Evolutionary conservation across 2,797 vertebrate species (phyloP), one percentile per base, ranked within the genome.

Genomic region (Sylvilagus floridanus): DNA sequence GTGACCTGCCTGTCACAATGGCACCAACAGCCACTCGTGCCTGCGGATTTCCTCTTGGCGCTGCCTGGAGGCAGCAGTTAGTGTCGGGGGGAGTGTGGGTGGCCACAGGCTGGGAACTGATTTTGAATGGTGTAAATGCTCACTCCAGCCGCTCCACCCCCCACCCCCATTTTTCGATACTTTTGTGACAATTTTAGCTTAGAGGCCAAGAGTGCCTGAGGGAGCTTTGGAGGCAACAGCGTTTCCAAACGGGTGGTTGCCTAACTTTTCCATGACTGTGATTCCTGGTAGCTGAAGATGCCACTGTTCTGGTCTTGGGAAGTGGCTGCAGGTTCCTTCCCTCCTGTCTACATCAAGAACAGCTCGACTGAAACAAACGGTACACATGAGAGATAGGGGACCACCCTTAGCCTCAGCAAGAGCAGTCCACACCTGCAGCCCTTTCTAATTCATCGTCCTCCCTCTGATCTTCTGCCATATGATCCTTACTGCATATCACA

Each of bases 41-140:
- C 94, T 96, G 95, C 96, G 96, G 97, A 92, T 96, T 98, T 97
- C 97, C 96, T 97, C 95, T 95, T 35, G 95, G 93, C 85, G 94
- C 91, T 93, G 88, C 90, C 76, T 92, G 94, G 86, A 95, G 96
- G 96, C 96, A 98, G 84, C 97, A 82, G 97, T 88, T 97, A 95
- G 83, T 54, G n/a, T 63, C 89, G 93, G 89, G 90, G 90, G 68
- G 78, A 93, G 68, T 13, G 42, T 47, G 42, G 42, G 42, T 47
- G 95, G 26, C 50, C 84, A 65, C 32, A 84, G 91, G 82, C 78
- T 92, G 94, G 91, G 97, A 95, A 24, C 78, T 65, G 73, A 35
- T 93, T 97, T 96, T 32, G 91, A 76, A 90, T 65, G 82, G 71
- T 93, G 94, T 88, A 97, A 69, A 79, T 96, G 86, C 73, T 95